These are phyloP conservation scores for Ptyas mucosa DNA, from an alignment of 2,113 vertebrate species.

Conservation along the genomic window DNA sequence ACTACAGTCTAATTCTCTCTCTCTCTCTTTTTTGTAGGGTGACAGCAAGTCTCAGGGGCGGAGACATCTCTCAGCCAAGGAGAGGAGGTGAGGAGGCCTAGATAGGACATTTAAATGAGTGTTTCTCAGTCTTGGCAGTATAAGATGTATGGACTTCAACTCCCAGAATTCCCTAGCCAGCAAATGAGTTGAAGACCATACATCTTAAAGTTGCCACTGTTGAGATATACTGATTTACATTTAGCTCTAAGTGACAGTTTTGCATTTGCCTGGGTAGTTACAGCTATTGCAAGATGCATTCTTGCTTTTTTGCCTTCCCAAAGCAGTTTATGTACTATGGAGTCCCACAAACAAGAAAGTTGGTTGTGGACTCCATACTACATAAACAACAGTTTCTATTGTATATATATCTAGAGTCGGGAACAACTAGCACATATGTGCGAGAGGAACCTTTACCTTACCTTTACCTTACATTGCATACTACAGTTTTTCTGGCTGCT, in stretches of 20 bases:
- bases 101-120: background rate
- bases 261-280: background rate
- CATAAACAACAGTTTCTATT: too few relatives aligned
- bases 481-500: background rate
- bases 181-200: background rate
- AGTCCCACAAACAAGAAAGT: background rate
- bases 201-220: background rate
- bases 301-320: background rate
- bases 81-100: slow-evolving; percentile 80
- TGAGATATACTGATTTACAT: background rate
- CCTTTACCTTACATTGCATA: too few relatives aligned
- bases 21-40: slow-evolving; percentile 56
- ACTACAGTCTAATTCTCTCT: background rate
- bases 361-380: too few relatives aligned
- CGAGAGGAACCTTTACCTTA: too few relatives aligned
- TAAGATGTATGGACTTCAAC: background rate
- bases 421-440: too few relatives aligned
- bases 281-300: background rate
- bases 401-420: too few relatives aligned
- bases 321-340: background rate
- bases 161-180: background rate
- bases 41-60: slow-evolving; percentile 74
- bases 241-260: background rate
- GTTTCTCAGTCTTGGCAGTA: background rate
- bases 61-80: slow-evolving; percentile 90